Conservation (phyloP, 2,113 vertebrate species). For the Laticauda laticaudata region DNA sequence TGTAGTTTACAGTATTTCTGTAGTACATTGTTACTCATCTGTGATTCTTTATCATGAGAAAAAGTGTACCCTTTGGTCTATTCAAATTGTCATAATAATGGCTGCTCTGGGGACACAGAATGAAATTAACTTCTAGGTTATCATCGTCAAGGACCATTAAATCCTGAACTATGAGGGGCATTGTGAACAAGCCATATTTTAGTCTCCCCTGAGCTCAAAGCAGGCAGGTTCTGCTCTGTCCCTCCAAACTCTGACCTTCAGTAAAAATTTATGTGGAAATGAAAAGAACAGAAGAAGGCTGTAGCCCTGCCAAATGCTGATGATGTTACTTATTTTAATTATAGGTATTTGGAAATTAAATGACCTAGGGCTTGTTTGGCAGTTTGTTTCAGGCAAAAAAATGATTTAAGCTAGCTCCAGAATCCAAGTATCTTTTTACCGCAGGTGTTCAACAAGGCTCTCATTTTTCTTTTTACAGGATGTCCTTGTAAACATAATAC, state of each 20-base stretch:
- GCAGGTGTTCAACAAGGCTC: conserved; percentile 67
- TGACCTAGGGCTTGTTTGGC: conserved; percentile 67
- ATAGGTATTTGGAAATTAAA: conserved; percentile 78
- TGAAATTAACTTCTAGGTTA: conserved; percentile 84
- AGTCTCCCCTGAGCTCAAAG: conserved; percentile 71
- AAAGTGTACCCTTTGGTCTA: conserved; percentile 68
- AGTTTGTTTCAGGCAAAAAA: conserved; percentile 68
- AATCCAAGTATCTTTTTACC: conserved; percentile 69
- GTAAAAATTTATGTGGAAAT: conserved; percentile 79
- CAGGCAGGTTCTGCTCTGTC: conserved; percentile 66
- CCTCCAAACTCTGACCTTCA: conserved; percentile 77
- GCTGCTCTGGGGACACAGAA: conserved; percentile 77
- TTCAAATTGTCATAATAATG: conserved; percentile 77
- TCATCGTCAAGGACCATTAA: conserved; percentile 84
- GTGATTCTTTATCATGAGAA: conserved; percentile 69
- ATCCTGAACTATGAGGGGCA: conserved; percentile 78
- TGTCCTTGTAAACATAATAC: conserved; percentile 79
- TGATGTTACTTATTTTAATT: conserved; percentile 80
- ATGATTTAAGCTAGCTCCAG: conserved; percentile 72
- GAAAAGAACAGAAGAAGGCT: conserved; percentile 70
- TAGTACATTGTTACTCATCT: conserved; percentile 62
- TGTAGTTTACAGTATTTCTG: too few species aligned
- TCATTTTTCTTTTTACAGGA: conserved; percentile 74
- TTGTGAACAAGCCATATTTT: conserved; percentile 80
- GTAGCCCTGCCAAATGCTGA: conserved; percentile 69